These are phyloP conservation scores for Lycocorax pyrrhopterus DNA, from an alignment of 2,113 vertebrate genomes.

Conservation along the genomic window DNA sequence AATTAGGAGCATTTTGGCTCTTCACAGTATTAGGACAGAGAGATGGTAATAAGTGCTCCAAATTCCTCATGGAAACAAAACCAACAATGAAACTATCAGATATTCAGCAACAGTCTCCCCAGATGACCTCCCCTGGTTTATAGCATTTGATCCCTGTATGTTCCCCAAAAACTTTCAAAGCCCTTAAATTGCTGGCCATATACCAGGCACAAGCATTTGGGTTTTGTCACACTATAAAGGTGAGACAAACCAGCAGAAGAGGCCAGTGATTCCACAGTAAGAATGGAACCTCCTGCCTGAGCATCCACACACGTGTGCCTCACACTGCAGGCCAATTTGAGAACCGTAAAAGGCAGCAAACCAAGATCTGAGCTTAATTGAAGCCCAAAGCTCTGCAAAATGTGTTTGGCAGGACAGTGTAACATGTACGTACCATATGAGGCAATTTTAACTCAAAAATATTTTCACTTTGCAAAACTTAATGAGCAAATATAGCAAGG, in stretches of 20 bases:
- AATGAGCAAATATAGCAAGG: background rate
- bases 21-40: background rate
- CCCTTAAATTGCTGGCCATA: background rate
- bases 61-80: background rate
- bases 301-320: fast-evolving
- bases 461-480: background rate
- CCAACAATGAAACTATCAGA: background rate
- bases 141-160: background rate
- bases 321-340: background rate
- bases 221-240: background rate
- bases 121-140: background rate
- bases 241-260: background rate
- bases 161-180: background rate
- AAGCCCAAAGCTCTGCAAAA: background rate
- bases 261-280: background rate
- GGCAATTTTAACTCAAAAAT: background rate
- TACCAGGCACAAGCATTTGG: background rate
- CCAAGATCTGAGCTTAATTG: background rate
- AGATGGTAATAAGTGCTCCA: background rate
- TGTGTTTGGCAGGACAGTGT: background rate
- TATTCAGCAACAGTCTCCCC: background rate
- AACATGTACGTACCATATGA: background rate
- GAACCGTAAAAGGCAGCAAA: background rate
- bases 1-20: background rate
- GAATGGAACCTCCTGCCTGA: background rate